A percentile compares a stretch with the other conserved stretches of the same genome.
phyloP scores from a whole-genome alignment of 2,888 invertebrate species.

The Drosophila niveifrons region DNA sequence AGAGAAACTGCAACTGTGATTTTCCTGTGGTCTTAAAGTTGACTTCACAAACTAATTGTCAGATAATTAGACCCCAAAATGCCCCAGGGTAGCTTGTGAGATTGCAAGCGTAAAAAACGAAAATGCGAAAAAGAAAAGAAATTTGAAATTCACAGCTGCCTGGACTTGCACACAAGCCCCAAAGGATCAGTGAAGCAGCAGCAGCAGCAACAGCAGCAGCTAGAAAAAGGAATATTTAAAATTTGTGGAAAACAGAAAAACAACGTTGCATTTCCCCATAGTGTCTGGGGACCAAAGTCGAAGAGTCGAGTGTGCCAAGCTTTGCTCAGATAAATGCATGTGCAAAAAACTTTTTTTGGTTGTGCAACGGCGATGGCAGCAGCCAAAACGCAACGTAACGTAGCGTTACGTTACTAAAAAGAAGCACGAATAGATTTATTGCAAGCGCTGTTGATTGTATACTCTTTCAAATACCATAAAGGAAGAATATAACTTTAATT shows the following conservation, averaged over 20 bases:
- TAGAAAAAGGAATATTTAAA: constrained; percentile 70
- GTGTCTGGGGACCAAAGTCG: constrained; percentile 45
- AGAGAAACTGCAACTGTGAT: neutral
- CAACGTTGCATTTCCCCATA: constrained; percentile 55
- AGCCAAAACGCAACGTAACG: constrained; percentile 60
- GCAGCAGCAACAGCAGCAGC: constrained; percentile 18
- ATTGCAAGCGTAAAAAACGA: constrained; percentile 29
- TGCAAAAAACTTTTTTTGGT: constrained; percentile 60
- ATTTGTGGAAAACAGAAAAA: constrained; percentile 71
- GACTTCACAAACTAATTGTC: constrained; percentile 81
- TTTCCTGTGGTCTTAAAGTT: constrained; percentile 62
- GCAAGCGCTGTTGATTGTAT: neutral
- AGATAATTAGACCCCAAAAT: constrained; percentile 79
- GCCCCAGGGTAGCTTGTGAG: constrained; percentile 56
- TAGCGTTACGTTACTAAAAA: constrained; percentile 50
- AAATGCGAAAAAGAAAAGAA: constrained; percentile 12
- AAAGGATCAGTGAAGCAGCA: constrained; percentile 41
- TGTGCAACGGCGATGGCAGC: constrained; percentile 34
- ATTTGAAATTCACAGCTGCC: constrained; percentile 44
- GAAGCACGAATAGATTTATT: neutral
- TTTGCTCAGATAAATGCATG: constrained; percentile 76
- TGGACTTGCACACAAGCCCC: constrained; percentile 40
- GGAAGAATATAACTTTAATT: no score
- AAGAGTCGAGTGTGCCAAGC: constrained; percentile 44
- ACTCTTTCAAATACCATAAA: neutral